Base-by-base conservation (phyloP, 2,113 vertebrate species). In the Ivindomyrus marchei region DNA sequence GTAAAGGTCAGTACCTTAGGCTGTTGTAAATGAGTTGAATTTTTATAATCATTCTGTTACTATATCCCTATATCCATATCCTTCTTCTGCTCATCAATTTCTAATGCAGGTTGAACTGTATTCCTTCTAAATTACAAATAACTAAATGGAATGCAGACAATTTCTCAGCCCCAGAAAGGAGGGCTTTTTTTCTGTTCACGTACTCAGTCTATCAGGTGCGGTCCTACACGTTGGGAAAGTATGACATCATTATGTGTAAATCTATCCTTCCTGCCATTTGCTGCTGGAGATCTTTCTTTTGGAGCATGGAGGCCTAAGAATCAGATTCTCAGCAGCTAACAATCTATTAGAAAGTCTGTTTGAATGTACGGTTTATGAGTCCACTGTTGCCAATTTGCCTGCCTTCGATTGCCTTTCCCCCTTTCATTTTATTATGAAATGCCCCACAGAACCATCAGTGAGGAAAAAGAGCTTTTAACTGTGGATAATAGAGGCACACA, bases 351-450 rank as follows among this genome's bases (percentile, higher is more conserved):
- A 24, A 85, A 85, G 42, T 46, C 42, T 19, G 45, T 85, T 85
- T 85, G 83, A 85, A 46, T 47, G 42, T 85, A 19, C 45, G 8
- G 83, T 85, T 85, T 85, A 85, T 85, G 83, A 85, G 83, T n/a
- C 83, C 15, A 85, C 80, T 24, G 19, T 85, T 47, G 45, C 45
- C 83, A 85, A 85, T 80, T 80, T 80, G 74, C 0, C 36, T 77
- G 31, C 15, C 31, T 80, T 36, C 31, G 74, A 85, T 45, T 46
- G 83, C 42, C 42, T 24, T 84, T 6, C 21, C 19, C 21, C 21
- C 36, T 10, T 85, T 24, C 83, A 85, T 85, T 85, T 85, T 85
- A 85, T 85, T 47, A 46, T 47, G 45, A 46, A 47, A 39, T 85
- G 42, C 39, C 17, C 39, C 42, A 46, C 8, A 85, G 83, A 85